A percentile compares a stretch with the other conserved stretches of the same genome.
Conservation (phyloP, 1,140 invertebrate species). For the Hylyphantes graminicola region DNA sequence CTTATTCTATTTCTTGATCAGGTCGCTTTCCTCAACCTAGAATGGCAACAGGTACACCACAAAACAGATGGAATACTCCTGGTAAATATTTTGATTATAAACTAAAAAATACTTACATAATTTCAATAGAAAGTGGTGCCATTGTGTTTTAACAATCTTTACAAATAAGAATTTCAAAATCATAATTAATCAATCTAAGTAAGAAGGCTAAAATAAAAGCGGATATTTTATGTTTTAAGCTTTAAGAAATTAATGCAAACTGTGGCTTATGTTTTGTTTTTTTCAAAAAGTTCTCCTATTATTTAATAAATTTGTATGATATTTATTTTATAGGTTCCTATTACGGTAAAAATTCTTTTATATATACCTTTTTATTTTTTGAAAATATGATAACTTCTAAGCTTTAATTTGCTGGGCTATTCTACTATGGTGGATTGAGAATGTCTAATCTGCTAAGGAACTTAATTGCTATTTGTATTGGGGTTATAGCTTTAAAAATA, state of each 20-base stretch:
- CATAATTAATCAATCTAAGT: neutral
- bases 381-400: too few relatives aligned
- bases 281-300: too few relatives aligned
- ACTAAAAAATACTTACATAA: neutral
- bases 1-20: slow-evolving; percentile 17
- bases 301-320: too few relatives aligned
- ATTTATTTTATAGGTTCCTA: too few relatives aligned
- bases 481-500: too few relatives aligned
- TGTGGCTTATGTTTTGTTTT: neutral
- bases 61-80: slow-evolving; percentile 12
- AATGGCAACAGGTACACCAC: slow-evolving; percentile 4
- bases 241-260: neutral
- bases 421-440: too few relatives aligned
- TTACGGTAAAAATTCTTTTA: too few relatives aligned
- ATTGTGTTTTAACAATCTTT: neutral
- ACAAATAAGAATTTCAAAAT: neutral
- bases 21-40: slow-evolving; percentile 18
- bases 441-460: too few relatives aligned
- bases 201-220: neutral
- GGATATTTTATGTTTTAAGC: neutral
- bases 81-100: neutral
- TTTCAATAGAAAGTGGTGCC: neutral
- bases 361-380: too few relatives aligned
- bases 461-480: too few relatives aligned
- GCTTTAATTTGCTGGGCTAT: too few relatives aligned